phyloP scores from a whole-genome alignment of 1,140 invertebrate genomes.

The Oedothorax gibbosus region DNA sequence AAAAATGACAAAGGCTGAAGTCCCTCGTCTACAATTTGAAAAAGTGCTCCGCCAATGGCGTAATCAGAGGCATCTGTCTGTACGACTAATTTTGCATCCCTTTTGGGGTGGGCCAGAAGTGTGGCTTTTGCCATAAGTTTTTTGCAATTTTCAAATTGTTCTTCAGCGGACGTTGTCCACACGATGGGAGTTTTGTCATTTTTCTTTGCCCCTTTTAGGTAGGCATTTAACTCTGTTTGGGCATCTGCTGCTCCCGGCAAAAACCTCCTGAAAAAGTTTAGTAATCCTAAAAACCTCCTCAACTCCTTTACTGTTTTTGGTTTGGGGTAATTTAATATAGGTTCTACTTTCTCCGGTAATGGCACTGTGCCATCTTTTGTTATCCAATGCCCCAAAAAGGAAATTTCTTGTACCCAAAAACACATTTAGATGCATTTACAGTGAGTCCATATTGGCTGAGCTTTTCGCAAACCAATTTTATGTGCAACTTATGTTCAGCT shows the following conservation, averaged over 20 bases:
- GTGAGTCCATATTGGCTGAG: too few species aligned
- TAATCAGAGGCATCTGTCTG: slow-evolving; percentile 46
- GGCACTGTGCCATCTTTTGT: too few species aligned
- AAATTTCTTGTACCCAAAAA: too few species aligned
- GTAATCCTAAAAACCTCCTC: slow-evolving; percentile 68
- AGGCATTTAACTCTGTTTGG: slow-evolving; percentile 64
- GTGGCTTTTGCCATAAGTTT: not conserved
- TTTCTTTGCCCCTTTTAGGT: slow-evolving; percentile 69
- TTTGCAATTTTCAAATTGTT: slow-evolving; percentile 68
- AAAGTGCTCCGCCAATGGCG: slow-evolving; percentile 50
- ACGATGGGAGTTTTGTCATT: slow-evolving; percentile 63
- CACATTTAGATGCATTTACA: too few species aligned
- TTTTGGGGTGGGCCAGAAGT: slow-evolving; percentile 48
- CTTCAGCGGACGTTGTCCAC: slow-evolving; percentile 66
- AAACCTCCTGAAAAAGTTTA: slow-evolving; percentile 60
- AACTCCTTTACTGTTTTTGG: too few species aligned
- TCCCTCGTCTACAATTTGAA: slow-evolving; percentile 16
- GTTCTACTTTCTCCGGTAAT: too few species aligned
- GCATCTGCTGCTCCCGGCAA: not conserved
- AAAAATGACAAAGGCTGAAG: slow-evolving; percentile 62
- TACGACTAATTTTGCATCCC: slow-evolving; percentile 39
- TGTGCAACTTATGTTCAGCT: slow-evolving; percentile 5
- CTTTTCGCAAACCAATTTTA: too few species aligned
- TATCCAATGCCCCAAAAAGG: too few species aligned
- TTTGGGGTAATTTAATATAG: too few species aligned